phyloP scores from a whole-genome alignment of 2,888 invertebrate species.

The Ennomos erosarius region DNA sequence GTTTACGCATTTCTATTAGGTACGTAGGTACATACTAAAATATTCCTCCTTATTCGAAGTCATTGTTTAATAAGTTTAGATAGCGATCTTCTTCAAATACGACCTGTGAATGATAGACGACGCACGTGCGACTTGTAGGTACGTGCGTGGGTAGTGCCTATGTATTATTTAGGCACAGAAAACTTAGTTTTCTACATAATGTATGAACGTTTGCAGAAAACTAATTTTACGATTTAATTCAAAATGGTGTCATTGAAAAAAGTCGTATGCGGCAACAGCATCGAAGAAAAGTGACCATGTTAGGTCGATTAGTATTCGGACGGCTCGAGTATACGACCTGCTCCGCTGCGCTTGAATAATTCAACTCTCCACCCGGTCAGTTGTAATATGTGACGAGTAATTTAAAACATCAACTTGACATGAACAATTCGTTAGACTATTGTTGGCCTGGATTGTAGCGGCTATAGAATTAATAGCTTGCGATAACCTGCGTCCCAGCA shows the following conservation, averaged over 20 bases:
- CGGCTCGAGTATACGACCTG: conserved; percentile 50
- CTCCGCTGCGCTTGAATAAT: conserved; percentile 59
- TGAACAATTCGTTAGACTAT: conserved; percentile 24
- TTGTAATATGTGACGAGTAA: conserved; percentile 60
- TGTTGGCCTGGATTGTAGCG: neutral
- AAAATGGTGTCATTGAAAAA: conserved; percentile 36
- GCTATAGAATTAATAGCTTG: conserved; percentile 4
- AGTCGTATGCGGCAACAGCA: conserved; percentile 36
- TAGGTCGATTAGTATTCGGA: conserved; percentile 61
- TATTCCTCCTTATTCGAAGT: conserved; percentile 11
- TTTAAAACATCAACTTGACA: conserved; percentile 53
- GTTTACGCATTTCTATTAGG: neutral
- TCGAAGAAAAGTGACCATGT: conserved; percentile 48
- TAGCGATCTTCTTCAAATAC: conserved; percentile 15
- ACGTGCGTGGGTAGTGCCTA: conserved; percentile 18
- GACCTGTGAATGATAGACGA: conserved; percentile 28
- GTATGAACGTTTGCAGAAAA: conserved; percentile 29
- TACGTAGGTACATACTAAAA: neutral
- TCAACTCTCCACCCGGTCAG: conserved; percentile 58
- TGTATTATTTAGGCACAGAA: conserved; percentile 31
- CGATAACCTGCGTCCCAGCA: conserved; percentile 11
- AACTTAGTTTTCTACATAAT: conserved; percentile 28
- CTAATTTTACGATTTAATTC: conserved; percentile 36
- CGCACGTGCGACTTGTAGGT: conserved; percentile 17
- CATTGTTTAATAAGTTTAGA: conserved; percentile 20